Conservation (phyloP, 1,140 invertebrate species). For the Penaeus indicus region DNA sequence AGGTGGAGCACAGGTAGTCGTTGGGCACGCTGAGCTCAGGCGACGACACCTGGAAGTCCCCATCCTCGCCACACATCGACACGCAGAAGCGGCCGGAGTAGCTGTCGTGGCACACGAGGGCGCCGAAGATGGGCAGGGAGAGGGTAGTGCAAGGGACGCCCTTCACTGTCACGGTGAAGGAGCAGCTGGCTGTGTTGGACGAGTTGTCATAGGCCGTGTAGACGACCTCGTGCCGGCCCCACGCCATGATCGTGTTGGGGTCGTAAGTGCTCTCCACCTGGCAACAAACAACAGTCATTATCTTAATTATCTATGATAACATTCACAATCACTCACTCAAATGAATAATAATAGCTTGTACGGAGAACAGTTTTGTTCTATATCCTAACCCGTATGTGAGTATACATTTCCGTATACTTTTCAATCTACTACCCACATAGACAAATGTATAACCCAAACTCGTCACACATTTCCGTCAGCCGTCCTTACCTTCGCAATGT, state of each 20-base stretch:
- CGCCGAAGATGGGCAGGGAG: neutral
- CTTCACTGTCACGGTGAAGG: neutral
- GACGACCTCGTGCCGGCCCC: neutral
- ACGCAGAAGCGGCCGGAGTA: slow-evolving; percentile 6
- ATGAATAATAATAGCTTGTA: too few relatives aligned
- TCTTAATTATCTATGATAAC: too few relatives aligned
- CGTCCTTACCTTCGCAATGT: neutral
- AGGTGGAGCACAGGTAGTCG: slow-evolving; percentile 32
- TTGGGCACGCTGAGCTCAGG: neutral
- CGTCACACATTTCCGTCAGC: too few relatives aligned
- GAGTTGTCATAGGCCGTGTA: slow-evolving; percentile 21
- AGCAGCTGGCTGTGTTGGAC: slow-evolving; percentile 3
- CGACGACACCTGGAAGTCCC: neutral
- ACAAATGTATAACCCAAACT: too few relatives aligned
- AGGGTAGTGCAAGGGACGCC: neutral
- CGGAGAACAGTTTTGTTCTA: too few relatives aligned
- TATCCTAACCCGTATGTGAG: too few relatives aligned
- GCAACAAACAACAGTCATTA: too few relatives aligned
- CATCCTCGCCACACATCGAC: slow-evolving; percentile 15
- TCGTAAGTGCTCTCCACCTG: slow-evolving; percentile 20
- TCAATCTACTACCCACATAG: too few relatives aligned
- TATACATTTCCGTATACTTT: too few relatives aligned
- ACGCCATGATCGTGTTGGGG: neutral
- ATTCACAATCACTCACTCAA: too few relatives aligned
- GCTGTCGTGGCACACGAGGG: neutral